phyloP scores from a whole-genome alignment of 2,797 vertebrate species.

The Chaenodraco wilsoni region DNA sequence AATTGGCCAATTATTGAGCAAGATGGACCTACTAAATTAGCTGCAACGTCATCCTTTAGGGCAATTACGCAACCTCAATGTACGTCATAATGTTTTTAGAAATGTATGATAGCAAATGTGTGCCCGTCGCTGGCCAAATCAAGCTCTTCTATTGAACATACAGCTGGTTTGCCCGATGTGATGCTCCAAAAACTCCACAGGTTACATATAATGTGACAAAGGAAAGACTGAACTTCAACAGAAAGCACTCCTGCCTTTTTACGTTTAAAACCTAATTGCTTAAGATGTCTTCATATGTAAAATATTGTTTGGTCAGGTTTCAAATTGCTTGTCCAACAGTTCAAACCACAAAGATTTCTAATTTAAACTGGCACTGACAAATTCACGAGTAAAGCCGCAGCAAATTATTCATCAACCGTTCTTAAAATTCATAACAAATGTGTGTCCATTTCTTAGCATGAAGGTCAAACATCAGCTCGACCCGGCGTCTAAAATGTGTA shows the following conservation, averaged over 20 bases:
- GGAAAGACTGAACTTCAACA: not conserved
- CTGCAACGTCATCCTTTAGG: too few species aligned
- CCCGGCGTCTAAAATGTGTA: not conserved
- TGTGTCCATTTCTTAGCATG: not conserved
- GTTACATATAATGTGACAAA: not conserved
- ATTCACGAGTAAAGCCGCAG: too few species aligned
- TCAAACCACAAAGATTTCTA: not conserved
- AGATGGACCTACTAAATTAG: too few species aligned
- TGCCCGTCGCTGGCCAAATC: too few species aligned
- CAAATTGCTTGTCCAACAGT: not conserved
- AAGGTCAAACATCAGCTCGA: not conserved
- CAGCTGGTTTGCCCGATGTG: too few species aligned
- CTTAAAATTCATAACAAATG: not conserved
- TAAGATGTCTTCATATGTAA: not conserved
- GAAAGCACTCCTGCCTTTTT: not conserved
- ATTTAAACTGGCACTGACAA: not conserved
- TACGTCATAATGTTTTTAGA: too few species aligned
- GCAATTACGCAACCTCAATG: too few species aligned
- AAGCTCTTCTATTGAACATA: too few species aligned
- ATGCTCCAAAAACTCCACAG: too few species aligned
- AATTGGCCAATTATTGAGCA: too few species aligned
- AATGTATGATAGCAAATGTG: too few species aligned
- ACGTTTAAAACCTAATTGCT: not conserved
- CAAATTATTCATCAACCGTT: not conserved
- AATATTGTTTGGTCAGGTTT: too few species aligned